Base-by-base conservation (phyloP, 2,888 invertebrate genomes). In the Xestobium rufovillosum region DNA sequence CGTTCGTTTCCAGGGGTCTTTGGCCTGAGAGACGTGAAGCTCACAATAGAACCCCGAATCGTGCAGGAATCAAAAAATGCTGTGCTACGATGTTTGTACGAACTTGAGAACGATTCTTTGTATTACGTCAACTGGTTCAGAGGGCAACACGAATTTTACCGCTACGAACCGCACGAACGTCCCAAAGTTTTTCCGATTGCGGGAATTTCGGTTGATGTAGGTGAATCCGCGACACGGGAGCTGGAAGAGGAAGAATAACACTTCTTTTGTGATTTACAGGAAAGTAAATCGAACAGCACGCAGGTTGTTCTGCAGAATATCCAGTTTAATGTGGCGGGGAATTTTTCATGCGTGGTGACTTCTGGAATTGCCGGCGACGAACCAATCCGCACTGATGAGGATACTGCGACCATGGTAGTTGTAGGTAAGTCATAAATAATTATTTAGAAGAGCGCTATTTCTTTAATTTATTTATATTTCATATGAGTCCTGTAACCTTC, bases 121-220 rank as follows among this genome's bases (percentile, higher is more conserved):
- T 89, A 89, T 67, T 78, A 85, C 3, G 83, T 89, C 43, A 88
- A 89, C 69, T 89, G 87, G 83, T 89, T 88, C 67, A 72, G 88
- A 38, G 89, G 88, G 3, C 75, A 69, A 56, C 73, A 80, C 55
- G 89, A 90, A 69, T 88, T 89, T 68, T 89, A 85, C 68, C 73
- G 89, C 47, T 88, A 76, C 59, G 80, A 83, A 8, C 88, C 88
- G 1, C 75, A 74, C 52, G 85, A 86, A 52, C 65, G 65, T n/a
- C 80, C 76, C 3, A 84, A 83, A 64, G 76, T 78, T 38, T 89
- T 89, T 64, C 75, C 76, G 33, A 69, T 80, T 46, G 72, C 76
- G 9, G 86, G 85, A 44, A 81, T 89, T 45, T 73, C 76, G 51
- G 83, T 89, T 34, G 86, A 88, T 67, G 89, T 89, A 64, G 84